phyloP scores from a whole-genome alignment of 1,140 invertebrate species.

The Hypsibius dujardini region DNA sequence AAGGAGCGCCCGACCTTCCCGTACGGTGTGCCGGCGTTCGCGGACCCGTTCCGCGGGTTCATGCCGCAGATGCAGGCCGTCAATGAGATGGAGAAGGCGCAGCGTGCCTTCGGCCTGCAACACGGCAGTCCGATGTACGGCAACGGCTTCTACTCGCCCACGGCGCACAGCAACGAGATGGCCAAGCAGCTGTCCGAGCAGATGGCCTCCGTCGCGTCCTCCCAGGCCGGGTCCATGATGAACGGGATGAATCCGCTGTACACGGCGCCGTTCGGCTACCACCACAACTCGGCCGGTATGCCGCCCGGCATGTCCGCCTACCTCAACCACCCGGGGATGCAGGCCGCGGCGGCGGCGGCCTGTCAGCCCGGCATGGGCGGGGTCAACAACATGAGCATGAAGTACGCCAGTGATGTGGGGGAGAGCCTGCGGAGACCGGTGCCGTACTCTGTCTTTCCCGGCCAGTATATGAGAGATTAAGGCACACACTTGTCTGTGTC shows the following conservation, averaged over 20 bases:
- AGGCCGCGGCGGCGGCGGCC: slow-evolving; percentile 14
- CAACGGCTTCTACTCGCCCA: background rate
- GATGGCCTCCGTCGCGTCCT: background rate
- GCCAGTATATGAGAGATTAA: slow-evolving; percentile 6
- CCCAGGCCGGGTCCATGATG: background rate
- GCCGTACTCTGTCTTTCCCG: slow-evolving; percentile 16
- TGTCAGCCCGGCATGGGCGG: background rate
- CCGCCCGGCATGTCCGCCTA: slow-evolving; percentile 1
- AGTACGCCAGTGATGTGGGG: background rate
- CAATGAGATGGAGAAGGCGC: slow-evolving; percentile 10
- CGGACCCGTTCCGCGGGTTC: slow-evolving; percentile 4
- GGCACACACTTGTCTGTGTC: no score
- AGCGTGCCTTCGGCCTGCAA: background rate
- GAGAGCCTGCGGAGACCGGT: slow-evolving; percentile 12
- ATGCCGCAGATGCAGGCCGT: slow-evolving; percentile 6
- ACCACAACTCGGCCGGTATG: slow-evolving; percentile 11
- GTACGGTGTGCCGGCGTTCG: background rate
- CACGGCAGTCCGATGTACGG: slow-evolving; percentile 7
- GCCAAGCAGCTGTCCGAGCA: background rate
- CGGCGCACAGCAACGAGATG: slow-evolving; percentile 3
- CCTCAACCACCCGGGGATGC: slow-evolving; percentile 10
- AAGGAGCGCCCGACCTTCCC: slow-evolving; percentile 50
- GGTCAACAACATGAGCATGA: slow-evolving; percentile 2
- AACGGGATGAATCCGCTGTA: slow-evolving; percentile 17
- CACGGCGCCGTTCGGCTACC: background rate